Evolutionary conservation across 2,113 vertebrate genomes (phyloP).

Genomic region (Cranoglanis bouderius): DNA sequence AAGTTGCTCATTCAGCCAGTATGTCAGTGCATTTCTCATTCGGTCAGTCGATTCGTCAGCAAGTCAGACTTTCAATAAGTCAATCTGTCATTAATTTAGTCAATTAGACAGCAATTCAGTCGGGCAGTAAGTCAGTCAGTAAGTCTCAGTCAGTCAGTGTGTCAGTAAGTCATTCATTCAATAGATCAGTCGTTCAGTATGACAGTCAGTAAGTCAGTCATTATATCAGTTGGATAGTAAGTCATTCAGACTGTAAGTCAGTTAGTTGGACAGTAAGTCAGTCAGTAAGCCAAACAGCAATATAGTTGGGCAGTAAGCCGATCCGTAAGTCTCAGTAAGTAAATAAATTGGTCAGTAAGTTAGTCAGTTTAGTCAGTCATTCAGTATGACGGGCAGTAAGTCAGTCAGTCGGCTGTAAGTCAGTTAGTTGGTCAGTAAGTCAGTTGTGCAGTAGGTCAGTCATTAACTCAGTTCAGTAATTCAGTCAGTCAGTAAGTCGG

Average conservation of each 20-base stretch:
- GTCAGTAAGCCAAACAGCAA: neutral
- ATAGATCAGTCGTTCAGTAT: neutral
- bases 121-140: too few species aligned
- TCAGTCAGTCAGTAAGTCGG: neutral
- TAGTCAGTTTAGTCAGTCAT: neutral
- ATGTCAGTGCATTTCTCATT: neutral
- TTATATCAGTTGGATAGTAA: too few species aligned
- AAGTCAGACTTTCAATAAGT: neutral
- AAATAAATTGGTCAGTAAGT: neutral
- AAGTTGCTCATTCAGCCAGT: neutral
- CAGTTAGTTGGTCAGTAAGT: neutral
- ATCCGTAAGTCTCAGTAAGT: neutral
- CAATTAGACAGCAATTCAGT: neutral
- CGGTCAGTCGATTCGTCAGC: neutral
- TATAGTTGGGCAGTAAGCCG: neutral
- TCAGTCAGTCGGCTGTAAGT: neutral
- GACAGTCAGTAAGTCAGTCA: neutral
- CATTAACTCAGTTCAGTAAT: neutral
- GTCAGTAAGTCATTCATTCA: neutral
- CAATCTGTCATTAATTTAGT: neutral
- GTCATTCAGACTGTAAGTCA: neutral
- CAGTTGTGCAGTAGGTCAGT: neutral
- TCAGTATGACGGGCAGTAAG: neutral
- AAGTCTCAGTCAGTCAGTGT: neutral
- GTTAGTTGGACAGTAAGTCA: neutral